Conservation (phyloP, 2,797 vertebrate species). For the Notolabrus celidotus region DNA sequence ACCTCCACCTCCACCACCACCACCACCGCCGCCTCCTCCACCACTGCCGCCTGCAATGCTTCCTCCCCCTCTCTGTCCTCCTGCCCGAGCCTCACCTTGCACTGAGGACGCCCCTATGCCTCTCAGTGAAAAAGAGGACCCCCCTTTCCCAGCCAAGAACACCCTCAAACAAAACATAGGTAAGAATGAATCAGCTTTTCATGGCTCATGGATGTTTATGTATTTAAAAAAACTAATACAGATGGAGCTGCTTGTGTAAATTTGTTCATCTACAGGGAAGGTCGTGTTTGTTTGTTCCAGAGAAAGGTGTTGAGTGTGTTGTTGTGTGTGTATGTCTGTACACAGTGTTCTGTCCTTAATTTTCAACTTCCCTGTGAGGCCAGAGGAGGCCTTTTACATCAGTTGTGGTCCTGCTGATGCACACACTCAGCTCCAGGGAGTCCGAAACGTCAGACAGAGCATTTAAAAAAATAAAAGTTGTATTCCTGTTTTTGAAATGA, state of each 20-base stretch:
- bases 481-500: constrained; percentile 26
- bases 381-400: constrained; percentile 52
- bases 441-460: neutral
- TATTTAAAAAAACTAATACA: neutral
- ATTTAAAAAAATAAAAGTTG: neutral
- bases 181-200: constrained; percentile 69
- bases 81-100: constrained; percentile 18
- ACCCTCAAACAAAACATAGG: constrained; percentile 86
- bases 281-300: constrained; percentile 26
- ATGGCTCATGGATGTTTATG: neutral
- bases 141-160: constrained; percentile 71
- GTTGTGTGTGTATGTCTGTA: neutral
- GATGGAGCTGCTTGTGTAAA: constrained; percentile 14
- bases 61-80: constrained; percentile 45
- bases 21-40: constrained; percentile 48
- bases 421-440: constrained; percentile 37
- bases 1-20: constrained; percentile 2
- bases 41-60: constrained; percentile 32
- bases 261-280: constrained; percentile 24
- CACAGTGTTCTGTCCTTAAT: constrained; percentile 58
- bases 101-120: constrained; percentile 77
- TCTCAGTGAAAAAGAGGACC: constrained; percentile 67
- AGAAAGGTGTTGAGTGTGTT: constrained; percentile 5
- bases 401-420: constrained; percentile 49
- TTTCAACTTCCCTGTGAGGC: constrained; percentile 46